These are phyloP conservation scores for Scaptomyza reducta DNA, from an alignment of 2,888 invertebrate genomes.

Conservation along the genomic window DNA sequence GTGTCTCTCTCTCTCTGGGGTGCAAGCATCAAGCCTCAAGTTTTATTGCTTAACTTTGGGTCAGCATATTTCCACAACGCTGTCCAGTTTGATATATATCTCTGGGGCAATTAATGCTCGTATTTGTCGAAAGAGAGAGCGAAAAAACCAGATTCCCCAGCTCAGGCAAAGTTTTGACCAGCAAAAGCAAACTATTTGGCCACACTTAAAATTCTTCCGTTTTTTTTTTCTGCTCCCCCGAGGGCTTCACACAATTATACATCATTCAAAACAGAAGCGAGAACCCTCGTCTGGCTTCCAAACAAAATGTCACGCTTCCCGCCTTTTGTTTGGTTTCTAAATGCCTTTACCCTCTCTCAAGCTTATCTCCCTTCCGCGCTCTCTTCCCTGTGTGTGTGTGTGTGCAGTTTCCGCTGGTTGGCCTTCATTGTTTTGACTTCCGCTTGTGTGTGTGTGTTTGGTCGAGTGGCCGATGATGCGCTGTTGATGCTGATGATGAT, in stretches of 20 bases:
- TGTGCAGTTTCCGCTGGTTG: slow-evolving; percentile 51
- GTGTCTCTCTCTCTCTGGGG: slow-evolving; percentile 34
- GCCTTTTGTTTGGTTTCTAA: slow-evolving; percentile 39
- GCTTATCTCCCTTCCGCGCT: neutral
- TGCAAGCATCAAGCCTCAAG: slow-evolving; percentile 11
- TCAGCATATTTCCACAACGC: slow-evolving; percentile 16
- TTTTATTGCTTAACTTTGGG: slow-evolving; percentile 17
- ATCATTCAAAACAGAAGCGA: slow-evolving; percentile 50
- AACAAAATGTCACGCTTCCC: slow-evolving; percentile 42
- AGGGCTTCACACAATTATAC: slow-evolving; percentile 55
- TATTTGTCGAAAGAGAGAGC: slow-evolving; percentile 30
- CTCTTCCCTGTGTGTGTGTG: slow-evolving; percentile 4
- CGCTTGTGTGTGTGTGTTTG: slow-evolving; percentile 32
- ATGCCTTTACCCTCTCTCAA: slow-evolving; percentile 8
- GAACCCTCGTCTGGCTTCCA: slow-evolving; percentile 32
- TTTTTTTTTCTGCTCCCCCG: slow-evolving; percentile 10
- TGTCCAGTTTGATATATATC: slow-evolving; percentile 36
- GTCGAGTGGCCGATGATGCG: slow-evolving; percentile 51
- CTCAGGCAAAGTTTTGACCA: slow-evolving; percentile 20
- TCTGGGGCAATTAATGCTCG: slow-evolving; percentile 51
- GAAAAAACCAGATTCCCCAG: slow-evolving; percentile 17
- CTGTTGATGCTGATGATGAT: slow-evolving; percentile 26
- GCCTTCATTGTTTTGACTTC: slow-evolving; percentile 71
- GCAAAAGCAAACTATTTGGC: slow-evolving; percentile 45
- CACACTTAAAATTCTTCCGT: slow-evolving; percentile 48